Base-by-base conservation (phyloP, 2,888 invertebrate genomes). In the Apeira syringaria region DNA sequence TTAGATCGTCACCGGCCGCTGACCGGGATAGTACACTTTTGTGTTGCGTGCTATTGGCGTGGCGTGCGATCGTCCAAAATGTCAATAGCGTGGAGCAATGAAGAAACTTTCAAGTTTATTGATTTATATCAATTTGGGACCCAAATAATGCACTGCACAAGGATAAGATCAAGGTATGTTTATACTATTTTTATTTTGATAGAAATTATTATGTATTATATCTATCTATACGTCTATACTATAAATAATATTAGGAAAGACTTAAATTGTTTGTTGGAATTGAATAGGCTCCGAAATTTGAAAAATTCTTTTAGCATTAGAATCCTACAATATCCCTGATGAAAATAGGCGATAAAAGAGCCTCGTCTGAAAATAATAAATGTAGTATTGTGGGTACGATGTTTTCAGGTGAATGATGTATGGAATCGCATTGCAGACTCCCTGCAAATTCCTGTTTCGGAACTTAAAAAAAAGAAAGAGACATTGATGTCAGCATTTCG, bases 41-140 rank as follows among this genome's bases (percentile, higher is more conserved):
- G 2, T 15, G 15, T 15, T 15, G 15, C 15, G 15, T 15, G 15
- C 15, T 15, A 15, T n/a, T n/a, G n/a, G n/a, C n/a, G n/a, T n/a
- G 15, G 4, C 2, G 3, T 15, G 2, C 4, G 2, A 15, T 15
- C 15, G 28, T 15, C 38, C 30, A 36, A 42, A 46, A 45, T 50
- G 37, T 35, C 41, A 37, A 20, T 15, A 28, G 5, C 35, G 32
- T 39, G 39, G 48, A 48, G 43, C 43, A 48, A 43, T 40, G 36
- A 48, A 46, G 39, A 43, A 40, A 38, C 32, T 42, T 48, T 41
- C 27, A 43, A 32, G 33, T 46, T 46, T 40, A 46, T 49, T 45
- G 43, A 45, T 28, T 42, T 49, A 45, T 49, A 49, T 49, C 35
- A 39, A 50, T 50, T 38, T 50, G 44, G 47, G 41, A 51, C 37